Conservation (phyloP, 2,113 vertebrate species). For the Eurystomus gularis region DNA sequence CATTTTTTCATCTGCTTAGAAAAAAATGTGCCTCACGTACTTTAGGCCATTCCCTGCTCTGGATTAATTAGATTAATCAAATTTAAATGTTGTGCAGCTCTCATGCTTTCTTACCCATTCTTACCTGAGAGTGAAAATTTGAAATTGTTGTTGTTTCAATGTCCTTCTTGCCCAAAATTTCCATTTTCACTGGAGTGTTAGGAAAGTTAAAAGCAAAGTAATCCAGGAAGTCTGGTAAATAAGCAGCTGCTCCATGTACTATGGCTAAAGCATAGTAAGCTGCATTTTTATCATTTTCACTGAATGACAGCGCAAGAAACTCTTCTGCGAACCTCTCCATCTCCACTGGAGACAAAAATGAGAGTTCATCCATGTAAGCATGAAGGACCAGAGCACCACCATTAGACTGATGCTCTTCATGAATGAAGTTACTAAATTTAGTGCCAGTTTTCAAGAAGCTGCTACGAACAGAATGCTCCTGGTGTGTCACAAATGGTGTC, state of each 20-base stretch:
- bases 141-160: conserved; percentile 98
- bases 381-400: conserved; percentile 93
- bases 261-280: conserved; percentile 91
- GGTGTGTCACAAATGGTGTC: conserved; percentile 88
- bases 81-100: not conserved
- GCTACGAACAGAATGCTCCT: conserved; percentile 93
- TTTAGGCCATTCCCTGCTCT: not conserved
- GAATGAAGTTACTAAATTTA: conserved; percentile 88
- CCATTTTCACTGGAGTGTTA: conserved; percentile 97
- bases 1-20: not conserved
- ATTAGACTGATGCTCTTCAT: conserved; percentile 94
- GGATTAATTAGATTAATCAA: not conserved
- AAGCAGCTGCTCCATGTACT: conserved; percentile 92
- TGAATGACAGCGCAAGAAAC: conserved; percentile 91
- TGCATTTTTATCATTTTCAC: conserved; percentile 88
- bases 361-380: conserved; percentile 94
- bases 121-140: conserved; percentile 97
- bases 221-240: conserved; percentile 96
- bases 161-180: conserved; percentile 98
- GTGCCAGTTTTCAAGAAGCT: conserved; percentile 88
- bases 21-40: not conserved
- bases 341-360: conserved; percentile 88
- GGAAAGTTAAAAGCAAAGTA: conserved; percentile 99
- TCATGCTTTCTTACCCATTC: not conserved
- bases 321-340: conserved; percentile 92